phyloP scores from a whole-genome alignment of 1,140 invertebrate genomes.

The Dreissena polymorpha region DNA sequence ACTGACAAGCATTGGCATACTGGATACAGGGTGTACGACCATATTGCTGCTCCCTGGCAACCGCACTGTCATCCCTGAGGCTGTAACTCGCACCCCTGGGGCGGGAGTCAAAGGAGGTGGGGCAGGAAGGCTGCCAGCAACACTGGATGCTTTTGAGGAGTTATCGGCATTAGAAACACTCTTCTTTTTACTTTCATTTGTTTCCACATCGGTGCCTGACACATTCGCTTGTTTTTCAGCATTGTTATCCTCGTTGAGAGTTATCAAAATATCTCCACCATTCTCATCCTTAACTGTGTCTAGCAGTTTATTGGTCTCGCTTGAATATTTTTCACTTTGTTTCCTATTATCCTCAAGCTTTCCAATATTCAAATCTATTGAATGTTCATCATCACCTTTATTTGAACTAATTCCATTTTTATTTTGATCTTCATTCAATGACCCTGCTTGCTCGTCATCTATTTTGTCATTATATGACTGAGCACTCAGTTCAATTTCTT shows the following conservation, averaged over 20 bases:
- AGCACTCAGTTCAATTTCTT: too few species aligned
- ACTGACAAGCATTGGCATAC: not conserved
- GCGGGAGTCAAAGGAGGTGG: not conserved
- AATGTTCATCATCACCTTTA: too few species aligned
- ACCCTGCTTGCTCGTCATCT: too few species aligned
- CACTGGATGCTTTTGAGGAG: slow-evolving; percentile 73
- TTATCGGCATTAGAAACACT: slow-evolving; percentile 59
- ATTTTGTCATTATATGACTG: too few species aligned
- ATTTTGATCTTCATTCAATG: too few species aligned
- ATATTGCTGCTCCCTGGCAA: not conserved
- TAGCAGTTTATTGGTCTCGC: slow-evolving; percentile 53
- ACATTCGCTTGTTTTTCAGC: slow-evolving; percentile 51
- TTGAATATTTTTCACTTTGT: not conserved
- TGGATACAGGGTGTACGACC: not conserved
- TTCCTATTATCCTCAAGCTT: too few species aligned
- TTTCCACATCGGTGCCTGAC: slow-evolving; percentile 38
- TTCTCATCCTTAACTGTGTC: slow-evolving; percentile 61
- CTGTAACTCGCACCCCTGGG: slow-evolving; percentile 8
- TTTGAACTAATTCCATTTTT: too few species aligned
- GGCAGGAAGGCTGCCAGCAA: slow-evolving; percentile 34
- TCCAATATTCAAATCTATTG: too few species aligned
- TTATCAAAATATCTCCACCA: slow-evolving; percentile 63
- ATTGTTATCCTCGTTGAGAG: slow-evolving; percentile 62
- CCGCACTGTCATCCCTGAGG: not conserved
- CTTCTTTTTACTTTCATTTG: slow-evolving; percentile 60